These are phyloP conservation scores for Caenorhabditis wallacei DNA, from an alignment of 2,888 invertebrate species.

Conservation along the genomic window DNA sequence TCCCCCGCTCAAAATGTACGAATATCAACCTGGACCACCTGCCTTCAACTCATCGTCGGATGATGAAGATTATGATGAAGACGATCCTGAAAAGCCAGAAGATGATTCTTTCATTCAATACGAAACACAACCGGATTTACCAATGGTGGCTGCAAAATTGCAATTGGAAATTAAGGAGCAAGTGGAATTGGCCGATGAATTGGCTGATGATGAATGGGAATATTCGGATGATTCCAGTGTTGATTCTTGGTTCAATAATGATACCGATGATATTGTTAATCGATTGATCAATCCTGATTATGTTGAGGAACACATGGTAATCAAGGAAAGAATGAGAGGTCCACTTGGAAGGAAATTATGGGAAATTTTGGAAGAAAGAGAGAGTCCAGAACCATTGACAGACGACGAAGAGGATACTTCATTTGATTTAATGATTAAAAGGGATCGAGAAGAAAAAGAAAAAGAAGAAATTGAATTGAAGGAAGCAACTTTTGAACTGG, in stretches of 20 bases:
- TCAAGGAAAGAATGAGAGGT: conserved; percentile 45
- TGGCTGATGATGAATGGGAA: conserved; percentile 41
- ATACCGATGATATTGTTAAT: conserved; percentile 38
- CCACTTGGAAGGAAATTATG: conserved; percentile 36
- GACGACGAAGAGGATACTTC: conserved; percentile 27
- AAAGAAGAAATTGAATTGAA: neutral
- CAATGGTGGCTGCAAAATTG: conserved; percentile 13
- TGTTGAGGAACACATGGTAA: conserved; percentile 39
- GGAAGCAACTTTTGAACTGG: neutral
- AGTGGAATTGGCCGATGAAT: neutral
- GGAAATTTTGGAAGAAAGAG: conserved; percentile 1
- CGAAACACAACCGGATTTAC: conserved; percentile 13
- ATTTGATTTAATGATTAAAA: neutral
- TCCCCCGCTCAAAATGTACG: neutral
- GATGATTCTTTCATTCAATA: conserved; percentile 1
- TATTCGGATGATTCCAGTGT: conserved; percentile 55
- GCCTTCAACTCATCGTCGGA: conserved; percentile 47
- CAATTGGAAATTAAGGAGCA: conserved; percentile 4
- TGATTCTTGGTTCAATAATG: conserved; percentile 39
- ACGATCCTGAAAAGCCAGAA: neutral
- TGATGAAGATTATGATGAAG: conserved; percentile 33
- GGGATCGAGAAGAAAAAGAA: neutral
- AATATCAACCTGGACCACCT: neutral
- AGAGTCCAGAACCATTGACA: neutral
- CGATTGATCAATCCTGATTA: conserved; percentile 41